Percentiles rank a stretch among this genome's conserved stretches.
phyloP scores from a whole-genome alignment of 2,113 vertebrate genomes.

The Cariama cristata region DNA sequence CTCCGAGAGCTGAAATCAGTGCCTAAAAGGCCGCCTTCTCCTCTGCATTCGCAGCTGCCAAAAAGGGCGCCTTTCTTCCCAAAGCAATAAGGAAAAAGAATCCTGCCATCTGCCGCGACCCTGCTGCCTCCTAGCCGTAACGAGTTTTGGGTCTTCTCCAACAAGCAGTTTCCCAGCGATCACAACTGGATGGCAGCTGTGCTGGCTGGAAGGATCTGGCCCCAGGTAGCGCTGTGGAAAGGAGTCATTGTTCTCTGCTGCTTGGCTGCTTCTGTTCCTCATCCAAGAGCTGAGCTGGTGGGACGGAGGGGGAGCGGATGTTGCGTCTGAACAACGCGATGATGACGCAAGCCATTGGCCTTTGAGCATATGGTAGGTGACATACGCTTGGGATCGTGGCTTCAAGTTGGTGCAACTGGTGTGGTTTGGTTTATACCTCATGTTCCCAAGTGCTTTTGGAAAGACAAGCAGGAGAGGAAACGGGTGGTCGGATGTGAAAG shows the following conservation, averaged over 20 bases:
- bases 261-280: neutral
- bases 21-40: neutral
- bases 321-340: fast-evolving
- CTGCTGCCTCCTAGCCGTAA: neutral
- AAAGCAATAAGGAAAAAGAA: neutral
- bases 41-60: neutral
- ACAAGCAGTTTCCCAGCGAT: neutral
- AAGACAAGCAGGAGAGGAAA: neutral
- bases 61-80: neutral
- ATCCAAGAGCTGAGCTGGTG: neutral
- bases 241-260: neutral
- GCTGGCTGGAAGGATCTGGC: neutral
- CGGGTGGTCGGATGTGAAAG: neutral
- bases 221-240: neutral
- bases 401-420: neutral
- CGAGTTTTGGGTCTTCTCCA: neutral
- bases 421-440: neutral
- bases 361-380: neutral
- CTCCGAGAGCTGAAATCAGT: neutral
- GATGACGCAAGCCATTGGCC: fast-evolving
- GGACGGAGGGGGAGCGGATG: neutral
- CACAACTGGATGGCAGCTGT: neutral
- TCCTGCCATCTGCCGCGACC: neutral
- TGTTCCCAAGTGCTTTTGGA: neutral
- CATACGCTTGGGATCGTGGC: neutral